Conservation (phyloP, 2,888 invertebrate species). For the Caenorhabditis panamensis region DNA sequence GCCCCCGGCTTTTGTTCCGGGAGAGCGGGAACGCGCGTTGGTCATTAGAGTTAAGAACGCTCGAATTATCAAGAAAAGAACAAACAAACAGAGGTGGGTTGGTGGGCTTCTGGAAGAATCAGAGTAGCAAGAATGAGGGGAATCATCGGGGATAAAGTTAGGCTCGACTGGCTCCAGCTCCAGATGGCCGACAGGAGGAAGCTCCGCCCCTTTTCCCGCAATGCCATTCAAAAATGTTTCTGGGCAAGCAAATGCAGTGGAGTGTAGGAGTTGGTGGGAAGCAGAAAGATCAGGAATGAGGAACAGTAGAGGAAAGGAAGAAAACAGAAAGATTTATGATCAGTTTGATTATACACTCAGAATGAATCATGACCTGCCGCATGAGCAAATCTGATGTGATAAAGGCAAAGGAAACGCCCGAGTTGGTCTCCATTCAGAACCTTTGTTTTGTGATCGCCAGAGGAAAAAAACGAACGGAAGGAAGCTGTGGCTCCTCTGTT, state of each 20-base stretch:
- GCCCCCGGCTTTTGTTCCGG: constrained; percentile 15
- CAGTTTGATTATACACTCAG: constrained; percentile 22
- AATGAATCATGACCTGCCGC: constrained; percentile 56
- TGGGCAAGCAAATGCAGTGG: not conserved
- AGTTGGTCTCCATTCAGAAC: constrained; percentile 39
- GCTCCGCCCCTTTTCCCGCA: constrained; percentile 9
- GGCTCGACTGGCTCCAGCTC: constrained; percentile 35
- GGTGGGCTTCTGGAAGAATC: constrained; percentile 29
- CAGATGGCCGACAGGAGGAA: constrained; percentile 29
- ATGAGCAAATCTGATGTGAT: constrained; percentile 53
- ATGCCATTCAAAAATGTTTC: constrained; percentile 43
- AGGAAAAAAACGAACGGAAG: constrained; percentile 23
- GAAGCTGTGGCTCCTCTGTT: constrained; percentile 11
- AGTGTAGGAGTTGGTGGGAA: not conserved
- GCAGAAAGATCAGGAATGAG: not conserved
- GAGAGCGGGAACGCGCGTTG: constrained; percentile 12
- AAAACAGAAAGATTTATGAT: constrained; percentile 29
- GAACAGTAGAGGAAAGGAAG: constrained; percentile 3
- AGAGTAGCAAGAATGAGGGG: constrained; percentile 31
- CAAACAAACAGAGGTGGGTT: constrained; percentile 30
- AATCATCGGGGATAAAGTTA: not conserved
- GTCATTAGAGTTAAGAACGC: constrained; percentile 46
- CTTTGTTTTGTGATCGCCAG: constrained; percentile 45
- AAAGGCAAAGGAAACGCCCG: constrained; percentile 37
- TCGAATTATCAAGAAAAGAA: constrained; percentile 43